Evolutionary conservation across 2,797 vertebrate species (phyloP), one percentile per base, ranked within the genome.

Genomic region (Hypotaenidia philippensis): DNA sequence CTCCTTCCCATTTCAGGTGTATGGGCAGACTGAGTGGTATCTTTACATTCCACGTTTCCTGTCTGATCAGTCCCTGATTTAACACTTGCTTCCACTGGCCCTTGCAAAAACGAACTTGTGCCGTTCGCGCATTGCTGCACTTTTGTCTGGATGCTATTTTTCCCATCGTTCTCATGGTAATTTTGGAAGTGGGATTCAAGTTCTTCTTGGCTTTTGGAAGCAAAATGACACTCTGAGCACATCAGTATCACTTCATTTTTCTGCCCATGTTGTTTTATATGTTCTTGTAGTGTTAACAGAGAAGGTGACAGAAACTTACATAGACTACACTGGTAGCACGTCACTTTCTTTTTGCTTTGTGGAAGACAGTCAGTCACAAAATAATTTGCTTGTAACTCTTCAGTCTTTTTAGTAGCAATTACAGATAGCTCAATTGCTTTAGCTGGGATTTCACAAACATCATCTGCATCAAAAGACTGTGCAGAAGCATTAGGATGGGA

Each of bases 281-380:
- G 99, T 75, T 99, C 99, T 84, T 98, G 99, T 23, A 99, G 98
- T 50, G 97, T 97, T 9, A 97, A 86, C 68, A 99, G 98, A 0
- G 98, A 99, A 8, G 99, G 98, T 0, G 99, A 99, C 1, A 99
- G 97, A 83, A 98, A 99, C 61, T 98, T 99, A 85, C 99, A 99
- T 16, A 99, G 98, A 96, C 99, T 99, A 91, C 99, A 99, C 90
- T 99, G 99, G 87, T 99, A 99, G 91, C 98, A 99, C 0, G 98
- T 99, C 63, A 98, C 98, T 2, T 98, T 99, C 82, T 97, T 98
- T 53, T 97, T 97, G 63, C 52, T 89, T 90, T 95, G 94, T 70
- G 94, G 69, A 72, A 94, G 61, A 90, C 82, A 93, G 32, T 89
- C 93, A 7, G 96, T 91, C 47, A 96, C 78, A 89, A 95, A 96